Conservation (phyloP, 53 echinoderm and acorn worm species). For the Paelopatides confundens region DNA sequence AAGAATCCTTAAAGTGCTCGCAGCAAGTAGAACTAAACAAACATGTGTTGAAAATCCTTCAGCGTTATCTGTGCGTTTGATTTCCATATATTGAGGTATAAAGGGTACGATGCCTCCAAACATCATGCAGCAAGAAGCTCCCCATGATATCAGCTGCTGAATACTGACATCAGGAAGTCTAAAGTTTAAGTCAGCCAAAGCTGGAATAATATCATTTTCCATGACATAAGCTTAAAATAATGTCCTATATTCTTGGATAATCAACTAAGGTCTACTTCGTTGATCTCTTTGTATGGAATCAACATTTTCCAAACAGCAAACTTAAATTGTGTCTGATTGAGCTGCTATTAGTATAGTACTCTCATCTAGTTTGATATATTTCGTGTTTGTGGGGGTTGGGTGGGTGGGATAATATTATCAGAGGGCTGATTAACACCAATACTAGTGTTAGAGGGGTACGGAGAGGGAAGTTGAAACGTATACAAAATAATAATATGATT, state of each 20-base stretch:
- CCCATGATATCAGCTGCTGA: slow-evolving; percentile 82
- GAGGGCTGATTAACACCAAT: no score
- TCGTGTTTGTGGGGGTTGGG: no score
- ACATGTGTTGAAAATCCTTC: slow-evolving; percentile 98
- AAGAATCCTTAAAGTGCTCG: slow-evolving; percentile 91
- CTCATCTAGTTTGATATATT: no score
- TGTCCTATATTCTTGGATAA: not conserved
- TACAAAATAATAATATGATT: no score
- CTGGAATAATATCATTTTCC: slow-evolving; percentile 59
- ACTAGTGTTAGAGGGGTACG: no score
- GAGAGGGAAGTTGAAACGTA: no score
- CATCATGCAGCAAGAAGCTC: slow-evolving; percentile 86
- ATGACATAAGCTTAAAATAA: not conserved
- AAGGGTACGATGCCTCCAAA: slow-evolving; percentile 97
- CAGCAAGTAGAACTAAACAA: slow-evolving; percentile 86
- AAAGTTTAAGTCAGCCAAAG: slow-evolving; percentile 48
- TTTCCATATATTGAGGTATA: slow-evolving; percentile 95
- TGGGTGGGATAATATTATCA: no score
- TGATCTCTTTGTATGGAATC: no score
- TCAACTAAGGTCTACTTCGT: no score
- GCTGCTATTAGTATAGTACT: no score
- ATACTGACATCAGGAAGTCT: slow-evolving; percentile 67
- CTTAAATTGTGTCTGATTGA: not conserved
- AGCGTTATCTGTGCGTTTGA: slow-evolving; percentile 87
- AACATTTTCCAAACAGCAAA: no score